Percentiles rank a stretch among this genome's conserved stretches.
Evolutionary conservation across 2,113 vertebrate species (phyloP).

Genomic region (Ahaetulla prasina): DNA sequence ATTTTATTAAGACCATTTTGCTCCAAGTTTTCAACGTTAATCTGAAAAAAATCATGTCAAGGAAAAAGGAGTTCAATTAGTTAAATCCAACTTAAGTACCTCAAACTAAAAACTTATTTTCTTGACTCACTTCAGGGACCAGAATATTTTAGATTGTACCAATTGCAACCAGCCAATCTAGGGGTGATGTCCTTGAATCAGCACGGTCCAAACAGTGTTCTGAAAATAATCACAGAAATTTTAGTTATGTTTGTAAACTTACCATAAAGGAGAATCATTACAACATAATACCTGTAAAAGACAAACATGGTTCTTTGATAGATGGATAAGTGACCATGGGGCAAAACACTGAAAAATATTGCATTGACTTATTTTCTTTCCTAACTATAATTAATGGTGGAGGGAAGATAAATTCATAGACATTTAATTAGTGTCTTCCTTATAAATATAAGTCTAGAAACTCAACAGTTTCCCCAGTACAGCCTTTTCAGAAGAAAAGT

Average conservation of each 20-base stretch:
- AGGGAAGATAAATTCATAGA: not conserved
- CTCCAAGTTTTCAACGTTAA: conserved; percentile 52
- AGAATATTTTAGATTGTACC: not conserved
- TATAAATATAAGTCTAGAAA: not conserved
- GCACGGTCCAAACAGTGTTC: not conserved
- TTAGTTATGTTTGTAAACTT: not conserved
- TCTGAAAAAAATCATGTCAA: conserved; percentile 45
- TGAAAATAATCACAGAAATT: not conserved
- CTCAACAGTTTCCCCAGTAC: not conserved
- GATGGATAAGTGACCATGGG: not conserved
- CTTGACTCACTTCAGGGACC: conserved; percentile 20
- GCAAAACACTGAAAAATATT: not conserved
- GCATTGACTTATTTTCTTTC: not conserved
- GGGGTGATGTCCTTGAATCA: not conserved
- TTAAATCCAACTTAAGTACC: conserved; percentile 37
- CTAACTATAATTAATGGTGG: not conserved
- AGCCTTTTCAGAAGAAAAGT: not conserved
- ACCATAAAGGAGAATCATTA: not conserved
- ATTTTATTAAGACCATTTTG: conserved; percentile 56
- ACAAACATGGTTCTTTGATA: not conserved
- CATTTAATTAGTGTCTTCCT: not conserved
- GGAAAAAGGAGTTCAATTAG: conserved; percentile 40
- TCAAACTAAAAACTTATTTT: conserved; percentile 47
- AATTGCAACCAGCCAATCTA: not conserved
- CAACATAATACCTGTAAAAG: not conserved